Evolutionary conservation across 2,797 vertebrate genomes (phyloP).

Genomic region (Malurus leucopterus): DNA sequence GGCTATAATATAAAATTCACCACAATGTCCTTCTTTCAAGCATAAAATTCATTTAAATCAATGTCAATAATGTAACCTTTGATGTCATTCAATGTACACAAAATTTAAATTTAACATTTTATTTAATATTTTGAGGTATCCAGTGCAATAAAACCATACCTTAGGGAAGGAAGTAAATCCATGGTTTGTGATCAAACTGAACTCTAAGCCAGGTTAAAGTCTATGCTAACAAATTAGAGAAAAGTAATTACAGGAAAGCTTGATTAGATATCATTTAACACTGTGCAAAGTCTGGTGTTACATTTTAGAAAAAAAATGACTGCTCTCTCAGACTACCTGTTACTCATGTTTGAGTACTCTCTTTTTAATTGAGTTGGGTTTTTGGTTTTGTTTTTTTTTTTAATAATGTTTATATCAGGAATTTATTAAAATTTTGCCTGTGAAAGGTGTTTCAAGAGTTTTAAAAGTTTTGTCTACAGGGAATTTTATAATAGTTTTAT

Average conservation of each 20-base stretch:
- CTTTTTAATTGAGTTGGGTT: neutral
- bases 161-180: neutral
- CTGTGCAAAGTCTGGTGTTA: neutral
- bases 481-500: neutral
- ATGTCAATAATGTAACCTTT: neutral
- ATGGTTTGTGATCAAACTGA: neutral
- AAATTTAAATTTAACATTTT: neutral
- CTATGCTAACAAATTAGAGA: neutral
- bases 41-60: neutral
- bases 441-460: neutral
- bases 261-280: neutral
- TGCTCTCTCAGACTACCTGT: neutral
- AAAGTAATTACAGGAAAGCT: neutral
- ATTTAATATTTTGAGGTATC: neutral
- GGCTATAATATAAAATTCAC: neutral
- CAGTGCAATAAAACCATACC: neutral
- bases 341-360: neutral
- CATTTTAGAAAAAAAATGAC: neutral
- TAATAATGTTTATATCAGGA: neutral
- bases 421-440: neutral
- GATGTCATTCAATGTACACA: neutral
- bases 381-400: neutral
- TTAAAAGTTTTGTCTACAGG: neutral
- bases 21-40: neutral
- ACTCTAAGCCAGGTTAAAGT: neutral